Base-by-base conservation (phyloP, 2,797 vertebrate genomes). In the Helicolenus hilgendorfi region DNA sequence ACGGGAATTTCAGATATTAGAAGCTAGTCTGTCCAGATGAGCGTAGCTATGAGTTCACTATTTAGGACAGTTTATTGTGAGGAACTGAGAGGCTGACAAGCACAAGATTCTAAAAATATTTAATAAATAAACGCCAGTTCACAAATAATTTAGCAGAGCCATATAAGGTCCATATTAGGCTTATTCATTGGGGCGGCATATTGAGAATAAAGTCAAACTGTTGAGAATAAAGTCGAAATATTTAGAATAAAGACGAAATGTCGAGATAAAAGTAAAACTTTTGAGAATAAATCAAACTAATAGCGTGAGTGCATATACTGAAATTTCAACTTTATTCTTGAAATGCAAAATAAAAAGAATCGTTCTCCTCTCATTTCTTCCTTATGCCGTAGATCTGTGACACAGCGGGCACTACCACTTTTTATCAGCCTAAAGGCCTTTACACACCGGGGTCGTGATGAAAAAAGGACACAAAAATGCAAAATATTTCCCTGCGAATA, bases 11-110 rank as follows among this genome's bases (percentile, higher is more conserved):
- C 77, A 72, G 74, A 77, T 72, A 70, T 84, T 78, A 63, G 68
- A 89, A 13, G 7, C 62, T 78, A 11, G 63, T 82, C 45, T 75
- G 35, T 94, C 70, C 67, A 79, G 65, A 95, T 89, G 79, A 86
- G 73, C 68, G 24, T 26, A 49, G 36, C 83, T 78, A 68, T 72
- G 69, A 75, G 72, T 79, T 89, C n/a, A 72, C 22, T 58, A 53
- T 74, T 87, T 41, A 78, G 68, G 62, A 73, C 24, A 36, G 38
- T 62, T 76, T 73, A 55, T 83, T 62, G 56, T 4, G 10, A 59
- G 36, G 15, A 49, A 68, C 11, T 56, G 20, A 38, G 45, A 60
- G 33, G 15, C 7, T 60, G 36, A 36, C 18, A 33, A 67, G 24
- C 35, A 74, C 14, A 18, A 33, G 6, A 75, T 8, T 10, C 15